These are phyloP conservation scores for Hippocampus guttulatus DNA, from an alignment of 2,113 vertebrate species.

Conservation along the genomic window DNA sequence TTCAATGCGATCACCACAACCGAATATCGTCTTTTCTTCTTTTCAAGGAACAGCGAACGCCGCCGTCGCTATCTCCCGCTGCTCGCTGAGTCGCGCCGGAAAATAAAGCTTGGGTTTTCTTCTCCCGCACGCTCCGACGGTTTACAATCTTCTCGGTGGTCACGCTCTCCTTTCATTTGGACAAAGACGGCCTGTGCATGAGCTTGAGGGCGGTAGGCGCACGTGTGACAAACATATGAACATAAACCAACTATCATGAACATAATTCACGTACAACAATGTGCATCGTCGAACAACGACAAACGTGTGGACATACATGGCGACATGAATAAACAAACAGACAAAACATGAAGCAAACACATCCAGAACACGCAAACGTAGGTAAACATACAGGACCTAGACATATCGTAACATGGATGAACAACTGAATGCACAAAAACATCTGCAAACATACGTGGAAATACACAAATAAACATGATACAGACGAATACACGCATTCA, in stretches of 20 bases:
- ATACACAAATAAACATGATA: too few relatives aligned
- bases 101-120: not conserved
- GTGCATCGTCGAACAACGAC: too few relatives aligned
- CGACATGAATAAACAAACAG: too few relatives aligned
- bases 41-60: not conserved
- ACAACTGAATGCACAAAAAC: too few relatives aligned
- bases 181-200: not conserved
- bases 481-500: too few relatives aligned
- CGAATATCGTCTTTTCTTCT: not conserved
- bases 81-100: not conserved
- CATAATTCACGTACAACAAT: not conserved
- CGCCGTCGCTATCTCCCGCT: not conserved
- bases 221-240: not conserved
- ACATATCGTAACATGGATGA: too few relatives aligned
- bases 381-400: too few relatives aligned
- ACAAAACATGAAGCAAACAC: too few relatives aligned
- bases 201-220: not conserved
- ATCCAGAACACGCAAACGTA: too few relatives aligned
- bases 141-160: not conserved
- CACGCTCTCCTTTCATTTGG: not conserved
- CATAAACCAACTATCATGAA: not conserved
- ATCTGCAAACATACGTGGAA: too few relatives aligned
- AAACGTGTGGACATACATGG: too few relatives aligned
- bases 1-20: constrained; percentile 36
- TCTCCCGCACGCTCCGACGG: not conserved